Base-by-base conservation (phyloP, 2,888 invertebrate genomes). In the Netelia melanura region DNA sequence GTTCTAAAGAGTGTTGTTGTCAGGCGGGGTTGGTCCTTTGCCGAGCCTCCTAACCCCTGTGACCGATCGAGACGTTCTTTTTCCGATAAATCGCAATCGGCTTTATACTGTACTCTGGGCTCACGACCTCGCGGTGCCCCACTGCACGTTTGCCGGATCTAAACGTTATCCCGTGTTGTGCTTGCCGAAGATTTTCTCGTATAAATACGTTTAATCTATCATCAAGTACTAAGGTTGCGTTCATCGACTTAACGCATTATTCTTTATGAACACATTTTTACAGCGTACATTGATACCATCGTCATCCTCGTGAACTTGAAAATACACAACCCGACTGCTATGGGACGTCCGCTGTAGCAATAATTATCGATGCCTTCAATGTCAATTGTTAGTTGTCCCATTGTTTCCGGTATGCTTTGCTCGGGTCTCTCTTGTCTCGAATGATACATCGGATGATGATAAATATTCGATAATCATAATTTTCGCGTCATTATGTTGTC, bases 1-100 rank as follows among this genome's bases (percentile, higher is more conserved):
- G 70, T 56, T 62, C 62, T 68, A 17, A 68, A 56, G n/a, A 44
- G 23, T 67, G 30, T 71, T 68, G 80, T 85, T 61, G 77, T 56
- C 85, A 80, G 67, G 25, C 21, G 44, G 56, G 65, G 56, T 61
- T 72, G 58, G 48, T 72, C 61, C 61, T 56, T 78, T n/a, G 1
- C 11, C 77, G 17, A 64, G 48, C 64, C 44, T 38, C 54, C 56
- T 64, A 25, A 54, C 25, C 11, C 30, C 52, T 62, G 48, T 30
- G 10, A 38, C 52, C 75, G 75, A 25, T 25, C 64, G 10, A 17
- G 52, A 64, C 52, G 62, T 75, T 64, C 75, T 64, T 52, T 52
- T 25, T 61, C 48, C 74, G 62, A 54, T 38, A 5, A 21, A 17
- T 58, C 71, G 56, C 11, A 3, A 52, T 70, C 56, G 71, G 56